Conservation (phyloP, 2,797 vertebrate genomes). For the Hypotaenidia philippensis region DNA sequence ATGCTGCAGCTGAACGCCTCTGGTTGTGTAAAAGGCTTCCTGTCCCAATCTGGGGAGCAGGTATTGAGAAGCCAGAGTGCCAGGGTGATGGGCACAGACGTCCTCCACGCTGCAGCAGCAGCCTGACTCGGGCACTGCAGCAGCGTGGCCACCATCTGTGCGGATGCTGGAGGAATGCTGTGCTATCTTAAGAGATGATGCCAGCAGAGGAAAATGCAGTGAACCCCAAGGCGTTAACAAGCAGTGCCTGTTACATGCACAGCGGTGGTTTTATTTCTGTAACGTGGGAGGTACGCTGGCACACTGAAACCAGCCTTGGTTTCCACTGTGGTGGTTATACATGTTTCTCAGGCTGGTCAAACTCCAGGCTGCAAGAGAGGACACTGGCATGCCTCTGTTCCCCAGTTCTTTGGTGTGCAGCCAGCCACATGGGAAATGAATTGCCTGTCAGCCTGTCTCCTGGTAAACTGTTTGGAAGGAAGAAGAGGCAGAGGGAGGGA, state of each 20-base stretch:
- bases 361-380: background rate
- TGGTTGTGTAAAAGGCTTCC: background rate
- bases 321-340: background rate
- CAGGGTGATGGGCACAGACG: background rate
- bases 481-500: background rate
- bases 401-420: background rate
- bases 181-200: constrained; percentile 1
- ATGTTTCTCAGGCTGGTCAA: background rate
- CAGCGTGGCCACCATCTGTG: background rate
- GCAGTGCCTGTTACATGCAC: background rate
- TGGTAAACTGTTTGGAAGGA: background rate
- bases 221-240: background rate
- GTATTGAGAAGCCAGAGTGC: background rate
- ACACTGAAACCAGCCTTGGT: background rate
- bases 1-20: background rate
- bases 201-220: constrained; percentile 10
- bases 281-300: background rate
- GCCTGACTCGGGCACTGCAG: rapidly evolving
- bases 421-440: background rate
- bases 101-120: background rate
- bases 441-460: background rate
- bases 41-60: background rate
- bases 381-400: rapidly evolving
- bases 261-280: background rate
- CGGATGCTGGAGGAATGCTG: background rate